Conservation (phyloP, 2,113 vertebrate genomes). For the Mustelus asterias region DNA sequence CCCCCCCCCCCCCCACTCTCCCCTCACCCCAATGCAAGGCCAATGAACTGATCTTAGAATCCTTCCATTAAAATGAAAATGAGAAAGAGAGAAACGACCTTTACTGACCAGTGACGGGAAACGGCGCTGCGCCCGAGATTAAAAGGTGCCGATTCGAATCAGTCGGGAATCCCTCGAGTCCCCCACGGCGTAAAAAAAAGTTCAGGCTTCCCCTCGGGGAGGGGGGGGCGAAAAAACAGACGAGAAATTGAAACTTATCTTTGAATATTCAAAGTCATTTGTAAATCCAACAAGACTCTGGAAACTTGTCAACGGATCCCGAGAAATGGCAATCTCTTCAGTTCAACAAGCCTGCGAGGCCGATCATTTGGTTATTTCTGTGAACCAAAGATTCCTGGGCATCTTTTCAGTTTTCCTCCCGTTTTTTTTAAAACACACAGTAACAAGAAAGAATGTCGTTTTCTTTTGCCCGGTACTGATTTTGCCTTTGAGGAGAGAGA, state of each 20-base stretch:
- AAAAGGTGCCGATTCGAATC: not conserved
- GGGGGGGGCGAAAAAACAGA: not conserved
- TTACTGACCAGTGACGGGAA: not conserved
- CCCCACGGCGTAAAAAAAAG: too few relatives aligned
- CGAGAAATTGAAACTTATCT: not conserved
- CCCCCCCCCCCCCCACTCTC: too few relatives aligned
- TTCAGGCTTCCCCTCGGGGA: not conserved
- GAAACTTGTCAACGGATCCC: not conserved
- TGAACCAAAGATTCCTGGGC: not conserved
- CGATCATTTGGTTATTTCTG: not conserved
- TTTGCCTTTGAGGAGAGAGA: not conserved
- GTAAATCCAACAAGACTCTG: constrained; percentile 11
- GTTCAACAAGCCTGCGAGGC: not conserved
- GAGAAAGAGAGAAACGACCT: not conserved
- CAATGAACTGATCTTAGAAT: not conserved
- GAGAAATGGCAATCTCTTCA: not conserved
- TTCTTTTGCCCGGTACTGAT: not conserved
- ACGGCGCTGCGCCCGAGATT: not conserved
- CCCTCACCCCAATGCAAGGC: not conserved
- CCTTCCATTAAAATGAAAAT: not conserved
- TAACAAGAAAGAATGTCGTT: not conserved
- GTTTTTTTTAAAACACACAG: not conserved
- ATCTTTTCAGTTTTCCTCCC: not conserved
- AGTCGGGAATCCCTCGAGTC: not conserved
- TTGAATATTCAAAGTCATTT: constrained; percentile 4